Base-by-base conservation (phyloP, 1,140 invertebrate species). In the Pogonus chalceus region DNA sequence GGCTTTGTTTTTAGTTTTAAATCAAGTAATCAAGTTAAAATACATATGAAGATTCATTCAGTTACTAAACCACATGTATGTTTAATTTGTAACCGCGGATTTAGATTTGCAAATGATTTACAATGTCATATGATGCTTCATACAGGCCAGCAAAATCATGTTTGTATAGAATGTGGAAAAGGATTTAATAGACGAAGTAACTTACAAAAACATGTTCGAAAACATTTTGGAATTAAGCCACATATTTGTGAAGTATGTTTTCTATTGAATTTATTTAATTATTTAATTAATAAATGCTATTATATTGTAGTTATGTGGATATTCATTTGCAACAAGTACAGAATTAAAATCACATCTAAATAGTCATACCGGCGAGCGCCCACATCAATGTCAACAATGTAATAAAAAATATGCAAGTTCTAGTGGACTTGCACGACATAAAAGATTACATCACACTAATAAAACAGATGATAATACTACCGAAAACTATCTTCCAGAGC, bases 141-240 rank as follows among this genome's bases (percentile, higher is more conserved):
- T 52, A 75, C 76, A 12, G 76, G 77, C n/a, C 73, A 80, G 54
- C 79, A 83, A 20, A 81, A 79, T 0, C 79, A 82, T 53, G 65
- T 72, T n/a, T 90, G 88, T 60, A 67, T 74, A 26, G 61, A 80
- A 0, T 87, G 85, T 62, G 73, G 75, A 1, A 85, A 86, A 58
- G 73, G 82, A 23, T 93, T 93, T 62, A 51, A 62, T 20, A 57
- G 60, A 37, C 56, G 55, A 35, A 57, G 59, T 12, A 58, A 63
- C 55, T 55, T 65, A 26, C 58, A 55, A 7, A 62, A 62, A 46
- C 63, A 65, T 37, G 61, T 59, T 49, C 63, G 61, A 58, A 51
- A 62, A n/a, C 64, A 65, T 50, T 62, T 59, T 37, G 60, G 59
- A 56, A 62, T 64, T 35, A 47, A 62, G n/a, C 64, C 64, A 2